These are phyloP conservation scores for Dryobotodes eremita DNA, from an alignment of 2,888 invertebrate genomes.

Conservation along the genomic window DNA sequence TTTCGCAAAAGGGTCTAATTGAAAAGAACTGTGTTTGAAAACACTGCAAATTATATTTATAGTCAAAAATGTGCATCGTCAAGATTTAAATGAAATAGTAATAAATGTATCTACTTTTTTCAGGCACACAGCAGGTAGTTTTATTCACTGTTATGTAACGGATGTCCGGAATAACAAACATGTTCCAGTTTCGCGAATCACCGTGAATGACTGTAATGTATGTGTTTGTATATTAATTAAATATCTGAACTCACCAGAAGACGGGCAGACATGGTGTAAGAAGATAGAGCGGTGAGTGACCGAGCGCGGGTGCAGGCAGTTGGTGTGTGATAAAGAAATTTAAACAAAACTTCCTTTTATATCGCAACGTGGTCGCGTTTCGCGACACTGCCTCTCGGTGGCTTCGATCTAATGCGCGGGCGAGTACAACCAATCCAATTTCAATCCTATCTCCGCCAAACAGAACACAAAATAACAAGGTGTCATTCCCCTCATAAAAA, in stretches of 20 bases:
- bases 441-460: conserved; percentile 65
- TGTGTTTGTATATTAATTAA: conserved; percentile 34
- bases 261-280: conserved; percentile 86
- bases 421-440: conserved; percentile 61
- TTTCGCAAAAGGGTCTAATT: conserved; percentile 22
- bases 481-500: conserved; percentile 41
- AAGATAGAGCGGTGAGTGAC: conserved; percentile 75
- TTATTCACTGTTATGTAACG: conserved; percentile 16
- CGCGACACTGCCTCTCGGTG: conserved; percentile 87
- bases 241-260: conserved; percentile 86
- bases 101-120: conserved; percentile 7
- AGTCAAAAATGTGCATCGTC: not conserved
- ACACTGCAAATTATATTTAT: not conserved
- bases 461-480: conserved; percentile 68
- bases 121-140: conserved; percentile 1
- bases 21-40: not conserved
- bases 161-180: conserved; percentile 26
- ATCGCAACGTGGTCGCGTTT: conserved; percentile 89
- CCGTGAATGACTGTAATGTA: conserved; percentile 31
- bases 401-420: conserved; percentile 75
- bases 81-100: not conserved
- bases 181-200: conserved; percentile 20
- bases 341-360: conserved; percentile 90
- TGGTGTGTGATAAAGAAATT: conserved; percentile 89
- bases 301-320: conserved; percentile 82